Evolutionary conservation across 37 sponge, comb jelly and placozoan species (phyloP).

Genomic region (Beroe forskalii): DNA sequence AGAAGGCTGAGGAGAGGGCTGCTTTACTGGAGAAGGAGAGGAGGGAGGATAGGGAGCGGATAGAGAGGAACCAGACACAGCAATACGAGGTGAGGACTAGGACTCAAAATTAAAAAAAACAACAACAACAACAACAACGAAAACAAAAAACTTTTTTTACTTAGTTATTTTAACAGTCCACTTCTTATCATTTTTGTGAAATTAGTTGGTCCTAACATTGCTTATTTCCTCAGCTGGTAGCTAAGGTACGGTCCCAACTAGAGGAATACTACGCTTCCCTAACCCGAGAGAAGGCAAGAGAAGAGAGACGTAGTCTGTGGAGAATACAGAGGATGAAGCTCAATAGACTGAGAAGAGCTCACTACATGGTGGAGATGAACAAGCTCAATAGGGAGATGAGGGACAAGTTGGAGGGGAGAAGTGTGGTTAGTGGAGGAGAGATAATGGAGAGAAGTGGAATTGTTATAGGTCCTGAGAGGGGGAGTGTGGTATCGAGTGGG

Average conservation of each 20-base stretch:
- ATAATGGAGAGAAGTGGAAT: not conserved
- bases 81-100: constrained; percentile 51
- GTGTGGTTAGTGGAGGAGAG: not conserved
- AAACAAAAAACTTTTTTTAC: too few species aligned
- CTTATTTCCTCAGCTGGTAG: constrained; percentile 61
- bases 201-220: too few species aligned
- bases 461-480: not conserved
- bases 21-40: constrained; percentile 54
- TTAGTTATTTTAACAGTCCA: too few species aligned
- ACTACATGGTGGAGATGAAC: not conserved
- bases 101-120: too few species aligned
- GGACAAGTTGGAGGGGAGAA: not conserved
- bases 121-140: too few species aligned
- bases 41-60: constrained; percentile 45
- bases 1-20: constrained; percentile 24
- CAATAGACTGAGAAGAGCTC: not conserved
- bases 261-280: constrained; percentile 48
- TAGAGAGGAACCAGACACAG: constrained; percentile 9
- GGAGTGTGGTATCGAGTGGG: not conserved
- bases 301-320: constrained; percentile 62
- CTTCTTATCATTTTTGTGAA: too few species aligned
- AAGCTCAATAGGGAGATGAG: not conserved
- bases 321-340: constrained; percentile 28
- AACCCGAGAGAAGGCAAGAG: constrained; percentile 18
- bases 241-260: not conserved